These are phyloP conservation scores for Streptopelia turtur DNA, from an alignment of 2,797 vertebrate species.

Conservation along the genomic window DNA sequence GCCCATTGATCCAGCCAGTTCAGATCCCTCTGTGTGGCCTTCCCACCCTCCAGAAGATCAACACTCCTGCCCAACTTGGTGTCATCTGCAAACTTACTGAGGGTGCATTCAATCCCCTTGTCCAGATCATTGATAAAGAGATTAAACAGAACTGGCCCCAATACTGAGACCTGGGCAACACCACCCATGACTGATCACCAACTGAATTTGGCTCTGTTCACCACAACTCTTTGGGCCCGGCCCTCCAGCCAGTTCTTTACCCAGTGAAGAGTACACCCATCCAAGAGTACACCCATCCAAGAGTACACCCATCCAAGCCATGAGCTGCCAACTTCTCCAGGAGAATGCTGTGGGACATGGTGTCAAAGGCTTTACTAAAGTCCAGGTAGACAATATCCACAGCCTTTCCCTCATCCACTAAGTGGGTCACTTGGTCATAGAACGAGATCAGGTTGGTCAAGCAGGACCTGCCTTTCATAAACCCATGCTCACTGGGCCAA, in stretches of 20 bases:
- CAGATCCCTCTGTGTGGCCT: neutral
- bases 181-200: neutral
- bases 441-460: neutral
- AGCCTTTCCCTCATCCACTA: neutral
- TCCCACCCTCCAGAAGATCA: neutral
- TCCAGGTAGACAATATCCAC: neutral
- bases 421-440: neutral
- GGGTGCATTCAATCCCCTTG: neutral
- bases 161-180: neutral
- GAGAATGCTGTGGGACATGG: neutral
- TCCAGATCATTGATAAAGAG: neutral
- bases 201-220: neutral
- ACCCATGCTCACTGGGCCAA: neutral
- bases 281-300: neutral
- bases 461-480: neutral
- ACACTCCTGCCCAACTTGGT: neutral
- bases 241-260: neutral
- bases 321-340: neutral
- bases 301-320: rapidly evolving
- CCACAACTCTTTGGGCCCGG: rapidly evolving
- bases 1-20: neutral
- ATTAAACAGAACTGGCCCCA: neutral
- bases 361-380: neutral
- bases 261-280: rapidly evolving
- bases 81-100: neutral